Percentiles rank a stretch among this genome's conserved stretches.
Evolutionary conservation across 2,113 vertebrate genomes (phyloP).

Genomic region (Cryptomyrus ogoouensis): DNA sequence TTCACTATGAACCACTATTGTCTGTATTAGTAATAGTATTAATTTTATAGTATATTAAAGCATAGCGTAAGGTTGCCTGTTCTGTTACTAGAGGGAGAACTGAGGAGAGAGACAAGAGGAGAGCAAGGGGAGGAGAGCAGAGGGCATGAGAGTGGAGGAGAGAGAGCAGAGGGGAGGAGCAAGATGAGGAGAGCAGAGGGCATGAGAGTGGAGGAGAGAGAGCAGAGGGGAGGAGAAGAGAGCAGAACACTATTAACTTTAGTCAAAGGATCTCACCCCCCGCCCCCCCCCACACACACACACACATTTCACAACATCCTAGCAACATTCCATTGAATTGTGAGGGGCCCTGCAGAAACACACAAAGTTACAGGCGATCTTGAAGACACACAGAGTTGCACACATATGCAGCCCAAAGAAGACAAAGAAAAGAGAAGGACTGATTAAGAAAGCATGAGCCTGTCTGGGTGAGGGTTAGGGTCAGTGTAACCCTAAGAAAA

Average conservation of each 20-base stretch:
- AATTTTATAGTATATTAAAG: background rate
- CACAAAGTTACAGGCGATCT: background rate
- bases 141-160: background rate
- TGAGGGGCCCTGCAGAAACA: background rate
- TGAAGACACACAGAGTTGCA: background rate
- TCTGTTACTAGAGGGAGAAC: background rate
- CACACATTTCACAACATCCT: background rate
- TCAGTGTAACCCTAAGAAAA: background rate
- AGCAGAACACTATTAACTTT: background rate
- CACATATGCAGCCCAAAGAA: background rate
- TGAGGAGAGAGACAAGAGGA: background rate
- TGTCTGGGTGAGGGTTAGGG: background rate
- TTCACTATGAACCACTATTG: background rate
- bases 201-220: background rate
- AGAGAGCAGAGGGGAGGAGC: background rate
- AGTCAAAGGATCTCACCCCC: background rate
- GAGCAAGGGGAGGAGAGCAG: background rate
- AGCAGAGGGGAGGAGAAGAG: background rate
- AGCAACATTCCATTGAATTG: background rate
- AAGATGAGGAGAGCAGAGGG: background rate
- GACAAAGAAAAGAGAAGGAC: background rate
- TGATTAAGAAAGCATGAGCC: background rate
- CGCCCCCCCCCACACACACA: background rate
- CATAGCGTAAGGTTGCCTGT: background rate
- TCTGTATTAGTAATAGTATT: background rate